Evolutionary conservation across 2,888 invertebrate genomes (phyloP).

Genomic region (Abscondita cerata): DNA sequence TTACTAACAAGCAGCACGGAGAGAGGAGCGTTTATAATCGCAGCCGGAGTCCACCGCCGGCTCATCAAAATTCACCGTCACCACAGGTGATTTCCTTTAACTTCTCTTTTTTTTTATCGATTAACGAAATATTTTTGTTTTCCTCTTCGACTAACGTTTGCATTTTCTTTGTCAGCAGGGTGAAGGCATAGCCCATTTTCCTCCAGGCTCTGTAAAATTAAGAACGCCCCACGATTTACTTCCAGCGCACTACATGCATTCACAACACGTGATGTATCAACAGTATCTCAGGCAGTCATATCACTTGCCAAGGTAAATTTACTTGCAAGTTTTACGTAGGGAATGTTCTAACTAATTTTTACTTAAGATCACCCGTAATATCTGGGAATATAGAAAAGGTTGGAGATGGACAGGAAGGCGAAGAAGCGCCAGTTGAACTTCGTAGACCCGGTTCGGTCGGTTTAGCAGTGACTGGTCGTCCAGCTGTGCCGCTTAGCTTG

Average conservation of each 20-base stretch:
- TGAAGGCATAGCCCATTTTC: slow-evolving; percentile 63
- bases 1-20: slow-evolving; percentile 66
- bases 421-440: slow-evolving; percentile 65
- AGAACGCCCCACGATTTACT: slow-evolving; percentile 56
- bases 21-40: slow-evolving; percentile 54
- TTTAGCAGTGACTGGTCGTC: slow-evolving; percentile 58
- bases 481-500: slow-evolving; percentile 71
- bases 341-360: neutral
- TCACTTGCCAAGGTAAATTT: slow-evolving; percentile 53
- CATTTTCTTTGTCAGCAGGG: slow-evolving; percentile 57
- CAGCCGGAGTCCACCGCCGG: slow-evolving; percentile 81
- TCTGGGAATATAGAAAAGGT: slow-evolving; percentile 68
- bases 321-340: too few species aligned
- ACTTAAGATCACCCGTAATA: slow-evolving; percentile 61
- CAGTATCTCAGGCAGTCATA: slow-evolving; percentile 62
- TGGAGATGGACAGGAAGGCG: slow-evolving; percentile 62
- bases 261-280: slow-evolving; percentile 63
- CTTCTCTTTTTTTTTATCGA: slow-evolving; percentile 13
- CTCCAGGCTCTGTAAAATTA: slow-evolving; percentile 55
- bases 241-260: slow-evolving; percentile 63
- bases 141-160: neutral
- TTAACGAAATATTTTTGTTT: neutral
- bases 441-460: slow-evolving; percentile 66
- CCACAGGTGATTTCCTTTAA: slow-evolving; percentile 66
- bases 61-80: slow-evolving; percentile 81